Evolutionary conservation across 1,140 invertebrate species (phyloP).

Genomic region (Subanguina moxae): DNA sequence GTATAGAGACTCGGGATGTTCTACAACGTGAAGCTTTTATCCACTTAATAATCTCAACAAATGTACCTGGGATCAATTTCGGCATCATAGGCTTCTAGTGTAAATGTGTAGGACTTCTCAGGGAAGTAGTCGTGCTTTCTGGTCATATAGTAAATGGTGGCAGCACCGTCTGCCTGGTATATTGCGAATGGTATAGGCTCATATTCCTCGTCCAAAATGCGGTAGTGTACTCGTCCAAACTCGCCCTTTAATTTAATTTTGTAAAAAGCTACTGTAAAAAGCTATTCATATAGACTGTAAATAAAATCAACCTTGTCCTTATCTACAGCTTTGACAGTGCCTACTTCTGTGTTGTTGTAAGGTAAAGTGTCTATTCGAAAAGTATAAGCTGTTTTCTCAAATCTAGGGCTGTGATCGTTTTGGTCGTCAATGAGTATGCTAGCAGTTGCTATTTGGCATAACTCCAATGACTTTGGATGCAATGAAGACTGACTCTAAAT

Average conservation of each 20-base stretch:
- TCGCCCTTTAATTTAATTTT: constrained; percentile 21
- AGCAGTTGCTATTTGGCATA: constrained; percentile 7
- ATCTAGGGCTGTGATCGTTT: constrained; percentile 41
- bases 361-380: constrained; percentile 41
- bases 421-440: constrained; percentile 39
- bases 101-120: constrained; percentile 38
- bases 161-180: constrained; percentile 43
- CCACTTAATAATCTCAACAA: not conserved
- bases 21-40: constrained; percentile 13
- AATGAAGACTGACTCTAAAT: constrained; percentile 35
- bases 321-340: constrained; percentile 39
- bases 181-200: constrained; percentile 40
- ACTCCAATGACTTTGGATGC: constrained; percentile 28
- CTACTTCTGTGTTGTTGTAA: constrained; percentile 48
- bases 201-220: constrained; percentile 37
- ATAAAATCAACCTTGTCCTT: constrained; percentile 30
- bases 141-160: constrained; percentile 38
- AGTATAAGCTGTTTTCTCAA: constrained; percentile 20
- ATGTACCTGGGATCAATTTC: constrained; percentile 36
- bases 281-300: not conserved
- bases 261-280: not conserved
- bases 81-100: constrained; percentile 44
- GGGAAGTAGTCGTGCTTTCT: constrained; percentile 31
- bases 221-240: constrained; percentile 44
- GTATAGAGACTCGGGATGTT: constrained; percentile 38